Evolutionary conservation across 1,140 invertebrate species (phyloP).

Genomic region (Achroia grisella): DNA sequence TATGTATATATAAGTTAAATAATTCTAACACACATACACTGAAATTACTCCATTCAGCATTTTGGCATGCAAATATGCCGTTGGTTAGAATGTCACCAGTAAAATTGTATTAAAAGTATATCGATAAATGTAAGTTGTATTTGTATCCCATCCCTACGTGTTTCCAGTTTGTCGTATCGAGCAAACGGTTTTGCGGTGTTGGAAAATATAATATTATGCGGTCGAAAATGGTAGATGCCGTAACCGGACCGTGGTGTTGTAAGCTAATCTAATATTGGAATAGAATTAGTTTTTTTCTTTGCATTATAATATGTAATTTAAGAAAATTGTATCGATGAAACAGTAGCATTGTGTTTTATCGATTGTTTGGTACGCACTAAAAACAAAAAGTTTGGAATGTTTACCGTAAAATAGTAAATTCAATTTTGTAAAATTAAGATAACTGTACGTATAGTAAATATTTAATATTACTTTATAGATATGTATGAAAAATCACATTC

Average conservation of each 20-base stretch:
- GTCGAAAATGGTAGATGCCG: constrained; percentile 41
- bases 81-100: no score
- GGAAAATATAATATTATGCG: constrained; percentile 63
- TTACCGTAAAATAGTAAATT: not conserved
- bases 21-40: no score
- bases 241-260: constrained; percentile 35
- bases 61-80: no score
- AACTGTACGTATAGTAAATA: no score
- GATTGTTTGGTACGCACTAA: not conserved
- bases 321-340: not conserved
- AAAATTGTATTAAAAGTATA: not conserved
- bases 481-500: not conserved
- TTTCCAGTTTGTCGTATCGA: constrained; percentile 42
- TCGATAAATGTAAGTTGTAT: constrained; percentile 7
- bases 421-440: not conserved
- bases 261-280: constrained; percentile 65
- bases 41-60: no score
- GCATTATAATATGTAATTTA: not conserved
- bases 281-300: constrained; percentile 15
- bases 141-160: constrained; percentile 26
- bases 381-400: not conserved
- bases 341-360: not conserved
- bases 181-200: constrained; percentile 56
- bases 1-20: no score
- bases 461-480: no score